phyloP scores from a whole-genome alignment of 2,888 invertebrate species.

The Blastobasis lacticolella region DNA sequence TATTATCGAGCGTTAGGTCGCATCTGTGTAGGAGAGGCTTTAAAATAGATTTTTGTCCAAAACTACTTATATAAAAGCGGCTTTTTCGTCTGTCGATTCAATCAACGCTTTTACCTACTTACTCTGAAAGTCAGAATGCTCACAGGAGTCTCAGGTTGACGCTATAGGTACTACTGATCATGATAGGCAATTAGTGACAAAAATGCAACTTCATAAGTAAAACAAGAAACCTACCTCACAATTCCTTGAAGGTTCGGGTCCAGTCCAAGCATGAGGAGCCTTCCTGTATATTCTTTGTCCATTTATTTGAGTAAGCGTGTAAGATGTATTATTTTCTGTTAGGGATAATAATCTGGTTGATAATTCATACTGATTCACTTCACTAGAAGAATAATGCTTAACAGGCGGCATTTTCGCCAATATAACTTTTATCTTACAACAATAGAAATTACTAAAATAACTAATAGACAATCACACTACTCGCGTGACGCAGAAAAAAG shows the following conservation, averaged over 20 bases:
- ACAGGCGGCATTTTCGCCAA: constrained; percentile 60
- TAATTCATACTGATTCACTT: constrained; percentile 71
- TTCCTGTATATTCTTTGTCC: constrained; percentile 79
- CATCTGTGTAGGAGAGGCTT: no score
- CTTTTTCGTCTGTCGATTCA: no score
- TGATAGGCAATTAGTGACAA: no score
- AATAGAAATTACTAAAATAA: constrained; percentile 53
- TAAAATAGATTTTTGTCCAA: no score
- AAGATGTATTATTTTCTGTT: constrained; percentile 66
- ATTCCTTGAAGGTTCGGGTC: constrained; percentile 73
- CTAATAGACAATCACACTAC: constrained; percentile 27
- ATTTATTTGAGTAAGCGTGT: constrained; percentile 77
- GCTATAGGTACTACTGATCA: no score
- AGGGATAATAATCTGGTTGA: constrained; percentile 65
- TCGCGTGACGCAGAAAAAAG: constrained; percentile 45
- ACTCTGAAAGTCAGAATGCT: no score
- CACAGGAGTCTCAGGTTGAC: no score
- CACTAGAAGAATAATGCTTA: constrained; percentile 67
- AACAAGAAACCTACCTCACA: constrained; percentile 68
- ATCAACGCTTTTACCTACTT: no score
- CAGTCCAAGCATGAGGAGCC: constrained; percentile 71
- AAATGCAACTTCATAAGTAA: no score
- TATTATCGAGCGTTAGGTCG: no score
- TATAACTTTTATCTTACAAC: constrained; percentile 57
- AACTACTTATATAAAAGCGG: no score